Evolutionary conservation across 2,888 invertebrate genomes (phyloP).

Genomic region (Tortrix viridana): DNA sequence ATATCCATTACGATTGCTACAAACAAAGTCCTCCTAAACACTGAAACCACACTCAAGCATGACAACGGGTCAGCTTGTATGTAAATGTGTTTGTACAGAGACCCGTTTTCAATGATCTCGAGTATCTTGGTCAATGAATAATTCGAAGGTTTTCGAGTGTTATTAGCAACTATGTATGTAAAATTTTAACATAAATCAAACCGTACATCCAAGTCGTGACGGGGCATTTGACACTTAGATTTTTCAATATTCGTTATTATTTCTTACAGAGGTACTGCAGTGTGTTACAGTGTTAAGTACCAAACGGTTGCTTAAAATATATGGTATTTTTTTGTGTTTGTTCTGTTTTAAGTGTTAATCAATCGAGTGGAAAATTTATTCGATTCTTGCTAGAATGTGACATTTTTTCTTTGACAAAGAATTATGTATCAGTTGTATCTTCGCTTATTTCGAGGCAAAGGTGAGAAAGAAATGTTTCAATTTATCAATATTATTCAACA

Average conservation of each 20-base stretch:
- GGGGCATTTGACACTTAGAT: constrained; percentile 62
- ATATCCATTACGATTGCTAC: too few species aligned
- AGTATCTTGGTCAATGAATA: constrained; percentile 21
- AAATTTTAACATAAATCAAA: constrained; percentile 27
- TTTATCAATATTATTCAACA: too few species aligned
- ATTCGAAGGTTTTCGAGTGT: constrained; percentile 5
- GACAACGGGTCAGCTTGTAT: too few species aligned
- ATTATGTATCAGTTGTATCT: constrained; percentile 30
- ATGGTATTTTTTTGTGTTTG: neutral
- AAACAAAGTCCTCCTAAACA: too few species aligned
- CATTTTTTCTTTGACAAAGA: neutral
- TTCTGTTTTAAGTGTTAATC: constrained; percentile 3
- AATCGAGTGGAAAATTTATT: constrained; percentile 16
- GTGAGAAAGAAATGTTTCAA: constrained; percentile 1
- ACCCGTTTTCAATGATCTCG: neutral
- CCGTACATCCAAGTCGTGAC: constrained; percentile 60
- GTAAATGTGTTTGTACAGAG: too few species aligned
- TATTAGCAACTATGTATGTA: constrained; percentile 25
- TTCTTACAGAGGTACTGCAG: constrained; percentile 18
- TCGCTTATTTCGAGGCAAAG: constrained; percentile 21
- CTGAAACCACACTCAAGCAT: too few species aligned
- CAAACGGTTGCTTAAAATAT: constrained; percentile 17
- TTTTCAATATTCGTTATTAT: constrained; percentile 34
- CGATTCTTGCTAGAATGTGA: constrained; percentile 14
- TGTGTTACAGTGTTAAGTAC: constrained; percentile 11